Evolutionary conservation across 2,113 vertebrate genomes (phyloP), one percentile per base, ranked within the genome.

Genomic region (Solea senegalensis): DNA sequence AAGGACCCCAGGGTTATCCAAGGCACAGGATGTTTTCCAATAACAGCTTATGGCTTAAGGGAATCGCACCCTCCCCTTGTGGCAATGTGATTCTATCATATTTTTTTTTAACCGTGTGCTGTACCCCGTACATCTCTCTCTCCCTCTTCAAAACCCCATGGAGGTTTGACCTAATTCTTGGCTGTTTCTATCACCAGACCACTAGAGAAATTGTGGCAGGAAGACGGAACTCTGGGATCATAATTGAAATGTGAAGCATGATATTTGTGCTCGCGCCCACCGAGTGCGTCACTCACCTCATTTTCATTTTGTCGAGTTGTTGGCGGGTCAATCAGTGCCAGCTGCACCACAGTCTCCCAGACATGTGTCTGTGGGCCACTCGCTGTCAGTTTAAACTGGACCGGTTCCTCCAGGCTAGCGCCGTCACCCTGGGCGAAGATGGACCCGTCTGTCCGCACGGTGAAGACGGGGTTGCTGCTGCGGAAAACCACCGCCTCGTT

Each of bases 381-480:
- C 72, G 95, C 95, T 0, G 93, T 95, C 71, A 97, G 92, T 27
- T 91, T 89, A 82, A 98, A 95, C 58, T 94, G 90, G 80, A 95
- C 89, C 13, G 95, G 95, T 78, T 93, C 91, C 0, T 91, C 88
- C 75, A 95, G 90, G 80, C 93, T 84, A 68, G 85, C 93, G 62
- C 93, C 79, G 34, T 90, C 92, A 64, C 78, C 91, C 76, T 89
- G 87, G 7, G 95, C 89, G 0, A 92, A 95, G 74, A 98, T 76
- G 3, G 95, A 96, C 26, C 97, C 96, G 7, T 96, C 96, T 0
- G 86, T 84, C 50, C 90, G 85, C 70, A 97, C 94, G 63, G 91
- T 91, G 94, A 98, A 97, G 90, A 94, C 87, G 66, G 92, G 69
- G 87, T 95, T 95, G 69, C 89, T 95, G 93, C 94, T 97, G 86